Evolutionary conservation across 2,888 invertebrate species (phyloP).

Genomic region (Dorcus parallelipipedus): DNA sequence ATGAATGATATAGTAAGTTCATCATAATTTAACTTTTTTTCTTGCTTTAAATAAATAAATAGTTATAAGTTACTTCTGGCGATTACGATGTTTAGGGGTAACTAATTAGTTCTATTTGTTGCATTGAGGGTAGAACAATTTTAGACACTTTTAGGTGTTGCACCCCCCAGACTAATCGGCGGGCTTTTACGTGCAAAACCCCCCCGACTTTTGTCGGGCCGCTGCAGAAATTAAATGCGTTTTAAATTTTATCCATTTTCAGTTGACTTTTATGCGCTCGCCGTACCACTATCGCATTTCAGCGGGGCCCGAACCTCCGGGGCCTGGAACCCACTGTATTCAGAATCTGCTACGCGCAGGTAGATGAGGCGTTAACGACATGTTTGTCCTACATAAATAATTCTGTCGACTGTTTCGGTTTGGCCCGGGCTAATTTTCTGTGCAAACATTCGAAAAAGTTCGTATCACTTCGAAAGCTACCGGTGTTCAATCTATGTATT

Average conservation of each 20-base stretch:
- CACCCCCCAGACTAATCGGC: conserved; percentile 9
- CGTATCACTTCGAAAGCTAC: conserved; percentile 24
- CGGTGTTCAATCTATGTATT: conserved; percentile 18
- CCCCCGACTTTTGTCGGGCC: conserved; percentile 32
- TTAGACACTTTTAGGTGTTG: conserved; percentile 6
- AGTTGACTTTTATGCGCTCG: conserved; percentile 37
- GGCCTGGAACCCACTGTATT: conserved; percentile 16
- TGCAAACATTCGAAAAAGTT: conserved; percentile 39
- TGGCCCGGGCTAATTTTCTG: conserved; percentile 40
- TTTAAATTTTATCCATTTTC: conserved; percentile 37
- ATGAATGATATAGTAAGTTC: no score
- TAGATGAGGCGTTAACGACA: conserved; percentile 35
- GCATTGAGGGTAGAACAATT: background rate
- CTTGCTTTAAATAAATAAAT: no score
- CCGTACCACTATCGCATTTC: conserved; percentile 27
- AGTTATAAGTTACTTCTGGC: no score
- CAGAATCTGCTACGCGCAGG: conserved; percentile 21
- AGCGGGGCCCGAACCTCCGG: background rate
- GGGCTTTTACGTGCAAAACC: conserved; percentile 27
- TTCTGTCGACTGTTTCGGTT: conserved; percentile 32
- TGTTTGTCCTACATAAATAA: conserved; percentile 42
- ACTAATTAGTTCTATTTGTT: no score
- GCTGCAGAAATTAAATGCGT: conserved; percentile 32
- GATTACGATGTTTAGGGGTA: no score
- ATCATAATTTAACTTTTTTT: no score